phyloP scores from a whole-genome alignment of 1,140 invertebrate genomes.

The Philotrypesis tridentata region DNA sequence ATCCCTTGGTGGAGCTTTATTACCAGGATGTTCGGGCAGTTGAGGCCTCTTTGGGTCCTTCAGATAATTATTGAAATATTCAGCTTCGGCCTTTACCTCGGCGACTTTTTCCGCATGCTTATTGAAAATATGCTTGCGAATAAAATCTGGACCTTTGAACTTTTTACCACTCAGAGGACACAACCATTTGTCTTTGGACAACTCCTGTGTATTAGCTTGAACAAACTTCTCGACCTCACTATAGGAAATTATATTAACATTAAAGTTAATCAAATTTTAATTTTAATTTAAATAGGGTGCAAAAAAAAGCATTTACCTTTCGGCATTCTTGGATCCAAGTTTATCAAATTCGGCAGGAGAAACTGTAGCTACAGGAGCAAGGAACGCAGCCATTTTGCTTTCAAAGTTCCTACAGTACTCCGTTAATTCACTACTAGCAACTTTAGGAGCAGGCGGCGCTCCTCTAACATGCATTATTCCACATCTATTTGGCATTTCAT shows the following conservation, averaged over 20 bases:
- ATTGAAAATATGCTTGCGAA: conserved; percentile 98
- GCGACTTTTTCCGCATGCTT: conserved; percentile 98
- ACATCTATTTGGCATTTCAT: conserved; percentile 99
- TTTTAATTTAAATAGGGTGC: neutral
- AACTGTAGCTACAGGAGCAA: conserved; percentile 81
- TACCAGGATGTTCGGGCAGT: conserved; percentile 90
- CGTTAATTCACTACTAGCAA: conserved; percentile 72
- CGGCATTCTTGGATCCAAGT: conserved; percentile 90
- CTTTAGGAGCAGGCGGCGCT: conserved; percentile 85
- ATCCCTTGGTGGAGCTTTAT: conserved; percentile 70
- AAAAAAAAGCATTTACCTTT: conserved; percentile 75
- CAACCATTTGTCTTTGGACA: conserved; percentile 98
- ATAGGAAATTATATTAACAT: conserved; percentile 26
- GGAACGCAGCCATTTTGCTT: conserved; percentile 90
- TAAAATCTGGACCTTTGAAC: conserved; percentile 99
- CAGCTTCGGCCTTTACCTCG: conserved; percentile 96
- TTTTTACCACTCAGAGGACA: conserved; percentile 99
- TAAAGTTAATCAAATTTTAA: neutral
- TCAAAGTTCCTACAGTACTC: conserved; percentile 77
- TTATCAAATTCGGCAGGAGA: conserved; percentile 88
- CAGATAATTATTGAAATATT: conserved; percentile 99
- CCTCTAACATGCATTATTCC: conserved; percentile 98
- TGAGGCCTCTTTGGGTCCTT: conserved; percentile 95
- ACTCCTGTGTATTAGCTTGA: conserved; percentile 93
- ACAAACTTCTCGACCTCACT: conserved; percentile 96